Conservation (phyloP, 2,113 vertebrate genomes). For the Vanacampus margaritifer region DNA sequence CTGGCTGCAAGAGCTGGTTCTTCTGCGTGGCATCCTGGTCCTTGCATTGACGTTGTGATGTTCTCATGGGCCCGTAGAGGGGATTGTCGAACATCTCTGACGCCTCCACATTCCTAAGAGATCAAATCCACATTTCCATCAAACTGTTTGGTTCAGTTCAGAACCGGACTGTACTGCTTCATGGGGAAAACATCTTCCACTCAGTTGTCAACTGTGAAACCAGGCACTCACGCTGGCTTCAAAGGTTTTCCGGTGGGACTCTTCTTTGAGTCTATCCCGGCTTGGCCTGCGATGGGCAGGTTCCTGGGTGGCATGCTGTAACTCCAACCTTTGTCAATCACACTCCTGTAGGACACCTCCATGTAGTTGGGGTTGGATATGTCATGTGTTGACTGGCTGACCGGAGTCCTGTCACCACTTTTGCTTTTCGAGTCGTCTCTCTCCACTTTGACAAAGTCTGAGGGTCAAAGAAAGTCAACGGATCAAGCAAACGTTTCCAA, state of each 20-base stretch:
- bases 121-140: neutral
- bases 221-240: conserved; percentile 28
- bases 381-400: conserved; percentile 64
- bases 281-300: conserved; percentile 39
- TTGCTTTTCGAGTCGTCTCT: conserved; percentile 83
- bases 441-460: conserved; percentile 95
- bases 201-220: neutral
- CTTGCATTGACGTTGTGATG: conserved; percentile 60
- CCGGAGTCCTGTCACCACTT: conserved; percentile 59
- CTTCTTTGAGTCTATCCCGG: conserved; percentile 74
- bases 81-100: conserved; percentile 96
- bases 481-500: neutral
- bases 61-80: conserved; percentile 80
- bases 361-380: conserved; percentile 85
- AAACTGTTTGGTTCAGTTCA: neutral
- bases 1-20: conserved; percentile 67
- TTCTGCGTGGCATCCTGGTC: conserved; percentile 76
- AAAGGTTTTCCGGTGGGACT: conserved; percentile 54
- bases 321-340: conserved; percentile 78
- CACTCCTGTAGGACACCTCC: conserved; percentile 73
- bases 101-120: conserved; percentile 16
- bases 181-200: neutral
- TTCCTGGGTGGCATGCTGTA: conserved; percentile 76
- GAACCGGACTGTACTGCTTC: neutral
- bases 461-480: conserved; percentile 25